These are phyloP conservation scores for Bubo scandiacus DNA, from an alignment of 2,113 vertebrate genomes.

Conservation along the genomic window DNA sequence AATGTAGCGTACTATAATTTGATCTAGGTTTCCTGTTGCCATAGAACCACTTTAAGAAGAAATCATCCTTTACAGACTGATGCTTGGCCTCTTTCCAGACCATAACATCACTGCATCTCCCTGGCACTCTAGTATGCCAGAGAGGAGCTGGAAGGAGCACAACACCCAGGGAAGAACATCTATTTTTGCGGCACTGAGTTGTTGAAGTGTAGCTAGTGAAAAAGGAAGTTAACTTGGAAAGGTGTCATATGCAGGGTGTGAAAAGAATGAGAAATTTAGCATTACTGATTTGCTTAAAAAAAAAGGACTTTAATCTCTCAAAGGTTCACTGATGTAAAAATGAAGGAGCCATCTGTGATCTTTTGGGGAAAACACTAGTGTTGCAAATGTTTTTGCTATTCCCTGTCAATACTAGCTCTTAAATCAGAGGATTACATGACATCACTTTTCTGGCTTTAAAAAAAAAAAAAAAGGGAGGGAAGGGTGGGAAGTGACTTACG, in stretches of 20 bases:
- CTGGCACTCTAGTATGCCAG: background rate
- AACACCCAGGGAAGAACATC: background rate
- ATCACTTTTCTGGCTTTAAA: background rate
- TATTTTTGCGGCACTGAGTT: background rate
- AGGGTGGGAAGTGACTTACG: constrained; percentile 75
- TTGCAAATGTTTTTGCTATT: background rate
- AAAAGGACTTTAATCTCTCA: background rate
- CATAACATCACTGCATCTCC: background rate
- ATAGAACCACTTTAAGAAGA: background rate
- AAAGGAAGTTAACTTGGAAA: background rate
- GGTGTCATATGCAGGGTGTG: background rate
- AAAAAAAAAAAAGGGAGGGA: fast-evolving
- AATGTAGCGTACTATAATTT: background rate
- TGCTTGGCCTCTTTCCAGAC: constrained; percentile 23
- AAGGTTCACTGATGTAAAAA: background rate
- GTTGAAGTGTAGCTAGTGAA: background rate
- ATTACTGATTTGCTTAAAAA: background rate
- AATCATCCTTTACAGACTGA: background rate
- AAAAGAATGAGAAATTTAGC: background rate
- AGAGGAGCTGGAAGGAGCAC: constrained; percentile 16
- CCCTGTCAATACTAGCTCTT: fast-evolving
- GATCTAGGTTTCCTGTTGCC: background rate
- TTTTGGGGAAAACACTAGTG: background rate
- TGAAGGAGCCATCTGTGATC: background rate
- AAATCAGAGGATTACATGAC: background rate